Percentiles rank a stretch among this genome's conserved stretches.
Conservation (phyloP, 2,888 invertebrate species). For the Sesia bembeciformis region DNA sequence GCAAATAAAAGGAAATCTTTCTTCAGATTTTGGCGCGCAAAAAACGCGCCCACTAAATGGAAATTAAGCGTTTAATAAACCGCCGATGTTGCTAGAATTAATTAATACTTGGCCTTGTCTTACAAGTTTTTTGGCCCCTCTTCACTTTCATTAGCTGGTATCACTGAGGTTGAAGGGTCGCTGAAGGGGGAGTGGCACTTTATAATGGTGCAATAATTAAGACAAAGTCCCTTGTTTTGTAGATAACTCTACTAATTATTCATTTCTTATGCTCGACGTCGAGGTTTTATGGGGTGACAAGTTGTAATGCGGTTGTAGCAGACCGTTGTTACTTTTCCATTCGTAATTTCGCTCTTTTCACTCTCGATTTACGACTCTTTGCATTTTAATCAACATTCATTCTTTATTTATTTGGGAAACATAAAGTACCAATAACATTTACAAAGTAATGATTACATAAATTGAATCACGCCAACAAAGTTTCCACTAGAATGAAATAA, state of each 20-base stretch:
- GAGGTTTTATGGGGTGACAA: conserved; percentile 56
- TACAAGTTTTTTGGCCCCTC: conserved; percentile 50
- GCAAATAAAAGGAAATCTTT: conserved; percentile 47
- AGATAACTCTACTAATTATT: conserved; percentile 60
- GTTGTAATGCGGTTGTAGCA: conserved; percentile 27
- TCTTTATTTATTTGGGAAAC: too few species aligned
- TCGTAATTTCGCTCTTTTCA: neutral
- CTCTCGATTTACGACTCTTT: neutral
- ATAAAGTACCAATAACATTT: too few species aligned
- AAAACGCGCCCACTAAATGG: conserved; percentile 51
- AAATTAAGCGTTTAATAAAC: conserved; percentile 68
- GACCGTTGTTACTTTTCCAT: neutral
- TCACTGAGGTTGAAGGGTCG: conserved; percentile 42
- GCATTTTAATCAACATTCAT: too few species aligned
- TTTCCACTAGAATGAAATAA: too few species aligned
- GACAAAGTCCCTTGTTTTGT: conserved; percentile 58
- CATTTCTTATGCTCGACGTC: conserved; percentile 47
- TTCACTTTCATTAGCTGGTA: conserved; percentile 45
- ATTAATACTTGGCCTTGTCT: conserved; percentile 62
- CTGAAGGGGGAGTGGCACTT: conserved; percentile 36
- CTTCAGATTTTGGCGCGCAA: conserved; percentile 36
- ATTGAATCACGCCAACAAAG: too few species aligned
- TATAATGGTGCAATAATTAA: conserved; percentile 69
- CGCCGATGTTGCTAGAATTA: conserved; percentile 54
- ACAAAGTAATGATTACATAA: too few species aligned